Percentiles rank a stretch among this genome's conserved stretches.
Evolutionary conservation across 2,797 vertebrate species (phyloP).

Genomic region (Microtus obscurus): DNA sequence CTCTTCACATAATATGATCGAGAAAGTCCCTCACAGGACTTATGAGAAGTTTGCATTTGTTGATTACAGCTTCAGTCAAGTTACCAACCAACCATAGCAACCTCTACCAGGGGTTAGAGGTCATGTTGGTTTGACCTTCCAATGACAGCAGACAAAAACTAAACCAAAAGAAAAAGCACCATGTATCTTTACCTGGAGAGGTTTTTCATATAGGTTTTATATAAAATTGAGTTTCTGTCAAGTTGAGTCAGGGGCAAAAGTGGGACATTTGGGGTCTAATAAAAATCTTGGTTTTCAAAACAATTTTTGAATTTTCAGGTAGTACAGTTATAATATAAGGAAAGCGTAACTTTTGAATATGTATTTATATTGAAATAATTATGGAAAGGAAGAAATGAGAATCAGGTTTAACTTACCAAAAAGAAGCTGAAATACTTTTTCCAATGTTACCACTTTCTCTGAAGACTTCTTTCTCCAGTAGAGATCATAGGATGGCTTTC

Average conservation of each 20-base stretch:
- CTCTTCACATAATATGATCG: neutral
- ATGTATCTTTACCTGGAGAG: neutral
- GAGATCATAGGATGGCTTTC: neutral
- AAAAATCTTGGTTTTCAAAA: neutral
- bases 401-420: neutral
- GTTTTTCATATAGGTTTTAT: neutral
- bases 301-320: neutral
- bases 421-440: constrained; percentile 38
- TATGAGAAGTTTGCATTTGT: neutral
- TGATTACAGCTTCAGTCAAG: neutral
- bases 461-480: neutral
- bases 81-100: neutral
- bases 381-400: neutral
- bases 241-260: neutral
- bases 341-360: neutral
- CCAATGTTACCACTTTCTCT: neutral
- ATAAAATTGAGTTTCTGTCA: constrained; percentile 7
- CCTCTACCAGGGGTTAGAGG: neutral
- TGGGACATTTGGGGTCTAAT: neutral
- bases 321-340: neutral
- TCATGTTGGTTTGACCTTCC: constrained; percentile 43
- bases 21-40: neutral
- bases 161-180: neutral
- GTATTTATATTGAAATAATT: constrained; percentile 37
- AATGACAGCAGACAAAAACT: neutral